A percentile compares a stretch with the other conserved stretches of the same genome.
phyloP scores from a whole-genome alignment of 2,888 invertebrate species.

The Eumacrocentrus americanus region DNA sequence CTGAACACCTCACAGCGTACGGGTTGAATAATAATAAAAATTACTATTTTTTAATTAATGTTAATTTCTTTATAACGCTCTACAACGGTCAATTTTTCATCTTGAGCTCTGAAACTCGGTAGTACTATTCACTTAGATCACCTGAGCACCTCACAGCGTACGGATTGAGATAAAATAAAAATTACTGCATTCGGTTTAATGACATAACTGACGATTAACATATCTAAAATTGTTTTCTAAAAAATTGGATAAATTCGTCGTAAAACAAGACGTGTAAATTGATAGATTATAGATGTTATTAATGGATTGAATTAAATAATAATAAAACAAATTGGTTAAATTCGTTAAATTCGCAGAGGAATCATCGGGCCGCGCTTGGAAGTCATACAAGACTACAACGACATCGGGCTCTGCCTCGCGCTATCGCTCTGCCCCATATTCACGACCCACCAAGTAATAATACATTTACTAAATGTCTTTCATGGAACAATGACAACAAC shows the following conservation, averaged over 20 bases:
- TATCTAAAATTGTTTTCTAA: background rate
- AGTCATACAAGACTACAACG: conserved; percentile 65
- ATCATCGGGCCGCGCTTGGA: conserved; percentile 66
- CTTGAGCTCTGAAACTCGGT: no score
- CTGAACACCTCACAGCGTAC: no score
- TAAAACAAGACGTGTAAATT: conserved; percentile 18
- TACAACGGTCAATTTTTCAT: no score
- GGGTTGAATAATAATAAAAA: no score
- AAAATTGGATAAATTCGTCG: no score
- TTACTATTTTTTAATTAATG: no score
- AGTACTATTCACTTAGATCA: no score
- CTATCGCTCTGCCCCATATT: conserved; percentile 67
- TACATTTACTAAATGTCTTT: no score
- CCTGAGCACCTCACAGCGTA: no score
- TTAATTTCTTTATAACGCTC: no score
- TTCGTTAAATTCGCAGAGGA: conserved; percentile 64
- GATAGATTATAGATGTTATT: conserved; percentile 7
- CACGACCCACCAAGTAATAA: conserved; percentile 66
- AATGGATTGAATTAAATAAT: conserved; percentile 1
- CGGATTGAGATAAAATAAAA: background rate
- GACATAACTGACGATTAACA: conserved; percentile 1
- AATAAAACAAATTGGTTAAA: conserved; percentile 37
- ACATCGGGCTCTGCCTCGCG: conserved; percentile 65
- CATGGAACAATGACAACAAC: no score
- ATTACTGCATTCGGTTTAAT: background rate